These are phyloP conservation scores for Athene cunicularia DNA, from an alignment of 2,113 vertebrate species.

Conservation along the genomic window DNA sequence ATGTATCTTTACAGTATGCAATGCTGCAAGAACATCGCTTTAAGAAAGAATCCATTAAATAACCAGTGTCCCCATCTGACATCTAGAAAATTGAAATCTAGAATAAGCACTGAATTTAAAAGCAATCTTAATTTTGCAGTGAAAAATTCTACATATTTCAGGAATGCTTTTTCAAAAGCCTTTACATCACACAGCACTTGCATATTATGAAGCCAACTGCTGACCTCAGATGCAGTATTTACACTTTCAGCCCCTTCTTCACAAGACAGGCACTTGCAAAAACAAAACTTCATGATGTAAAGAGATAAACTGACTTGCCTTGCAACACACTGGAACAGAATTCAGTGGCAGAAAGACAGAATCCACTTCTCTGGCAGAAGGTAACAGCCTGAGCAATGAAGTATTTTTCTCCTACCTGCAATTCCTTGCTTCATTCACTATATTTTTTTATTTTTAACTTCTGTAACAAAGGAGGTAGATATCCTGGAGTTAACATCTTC, in stretches of 20 bases:
- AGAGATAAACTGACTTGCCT: background rate
- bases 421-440: background rate
- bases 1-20: background rate
- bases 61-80: background rate
- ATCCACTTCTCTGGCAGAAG: background rate
- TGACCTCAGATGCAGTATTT: background rate
- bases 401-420: background rate
- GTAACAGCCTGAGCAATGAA: background rate
- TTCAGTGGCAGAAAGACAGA: background rate
- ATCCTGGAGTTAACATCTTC: background rate
- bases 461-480: background rate
- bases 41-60: background rate
- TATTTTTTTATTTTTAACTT: background rate
- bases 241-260: background rate
- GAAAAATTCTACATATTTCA: background rate
- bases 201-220: background rate
- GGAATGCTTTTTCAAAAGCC: background rate
- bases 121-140: background rate
- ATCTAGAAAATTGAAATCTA: background rate
- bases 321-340: background rate
- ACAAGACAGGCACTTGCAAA: background rate
- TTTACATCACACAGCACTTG: background rate
- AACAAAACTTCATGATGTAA: background rate
- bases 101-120: background rate
- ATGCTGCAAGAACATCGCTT: background rate